phyloP scores from a whole-genome alignment of 2,797 vertebrate species.

The Pantherophis alleghaniensis region DNA sequence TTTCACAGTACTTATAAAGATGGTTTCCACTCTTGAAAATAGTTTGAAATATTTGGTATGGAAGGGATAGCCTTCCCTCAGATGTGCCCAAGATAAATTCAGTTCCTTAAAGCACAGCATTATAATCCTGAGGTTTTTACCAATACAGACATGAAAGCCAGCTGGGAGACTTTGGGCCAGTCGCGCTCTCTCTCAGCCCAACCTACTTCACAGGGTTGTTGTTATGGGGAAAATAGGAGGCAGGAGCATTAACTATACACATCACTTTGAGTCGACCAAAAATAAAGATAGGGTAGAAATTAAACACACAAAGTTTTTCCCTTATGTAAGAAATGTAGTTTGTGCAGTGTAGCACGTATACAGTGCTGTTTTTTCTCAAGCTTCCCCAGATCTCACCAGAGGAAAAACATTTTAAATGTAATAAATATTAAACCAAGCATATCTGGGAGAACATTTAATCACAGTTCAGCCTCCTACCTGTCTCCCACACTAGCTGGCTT shows the following conservation, averaged over 20 bases:
- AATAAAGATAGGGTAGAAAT: background rate
- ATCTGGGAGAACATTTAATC: background rate
- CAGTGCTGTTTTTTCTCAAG: background rate
- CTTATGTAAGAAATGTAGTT: background rate
- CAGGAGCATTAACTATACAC: background rate
- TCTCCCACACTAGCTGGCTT: slow-evolving; percentile 94
- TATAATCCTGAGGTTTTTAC: background rate
- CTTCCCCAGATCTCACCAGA: background rate
- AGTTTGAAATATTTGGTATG: background rate
- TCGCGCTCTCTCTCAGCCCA: background rate
- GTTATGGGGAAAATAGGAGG: background rate
- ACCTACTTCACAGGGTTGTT: background rate
- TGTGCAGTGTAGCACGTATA: too few species aligned
- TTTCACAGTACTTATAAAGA: background rate
- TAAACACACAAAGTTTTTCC: background rate
- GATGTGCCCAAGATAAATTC: background rate
- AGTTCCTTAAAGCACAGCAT: background rate
- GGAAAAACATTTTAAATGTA: background rate
- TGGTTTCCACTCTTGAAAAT: background rate
- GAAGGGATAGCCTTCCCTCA: background rate
- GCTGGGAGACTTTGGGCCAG: background rate
- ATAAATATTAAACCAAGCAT: background rate
- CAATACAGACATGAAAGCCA: background rate
- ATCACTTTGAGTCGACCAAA: background rate
- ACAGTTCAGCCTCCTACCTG: slow-evolving; percentile 76